Evolutionary conservation across 2,888 invertebrate species (phyloP).

Genomic region (Metopia argyrocephala): DNA sequence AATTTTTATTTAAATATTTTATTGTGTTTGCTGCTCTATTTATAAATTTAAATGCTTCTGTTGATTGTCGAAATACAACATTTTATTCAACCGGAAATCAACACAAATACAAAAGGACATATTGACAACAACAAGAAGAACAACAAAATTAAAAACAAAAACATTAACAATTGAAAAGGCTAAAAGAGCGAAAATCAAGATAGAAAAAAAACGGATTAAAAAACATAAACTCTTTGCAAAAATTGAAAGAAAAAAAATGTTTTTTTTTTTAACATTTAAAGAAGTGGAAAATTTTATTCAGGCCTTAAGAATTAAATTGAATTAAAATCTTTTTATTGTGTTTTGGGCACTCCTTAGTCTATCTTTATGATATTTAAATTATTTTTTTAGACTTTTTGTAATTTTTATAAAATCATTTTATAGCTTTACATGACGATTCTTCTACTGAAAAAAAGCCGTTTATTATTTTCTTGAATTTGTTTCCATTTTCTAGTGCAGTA

Average conservation of each 20-base stretch:
- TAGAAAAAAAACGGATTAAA: conserved; percentile 30
- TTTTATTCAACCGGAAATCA: conserved; percentile 11
- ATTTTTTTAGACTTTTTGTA: too few species aligned
- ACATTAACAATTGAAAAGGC: background rate
- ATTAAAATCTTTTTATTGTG: too few species aligned
- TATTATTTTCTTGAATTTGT: too few species aligned
- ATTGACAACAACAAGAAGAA: background rate
- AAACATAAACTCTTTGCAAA: background rate
- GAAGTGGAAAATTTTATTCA: too few species aligned
- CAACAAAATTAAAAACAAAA: background rate
- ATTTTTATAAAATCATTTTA: too few species aligned
- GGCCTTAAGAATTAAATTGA: too few species aligned
- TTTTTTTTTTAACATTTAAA: too few species aligned
- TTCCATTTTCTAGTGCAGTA: too few species aligned
- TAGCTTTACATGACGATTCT: too few species aligned
- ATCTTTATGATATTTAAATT: too few species aligned
- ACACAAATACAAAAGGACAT: conserved; percentile 11
- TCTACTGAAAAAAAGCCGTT: too few species aligned
- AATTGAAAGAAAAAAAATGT: background rate
- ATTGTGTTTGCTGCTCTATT: background rate
- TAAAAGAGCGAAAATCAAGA: conserved; percentile 11
- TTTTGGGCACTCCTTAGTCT: too few species aligned
- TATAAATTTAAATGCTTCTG: background rate
- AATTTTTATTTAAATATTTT: background rate
- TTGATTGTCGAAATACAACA: conserved; percentile 32